Conservation (phyloP, 2,113 vertebrate genomes). For the Megaceryle maxima region DNA sequence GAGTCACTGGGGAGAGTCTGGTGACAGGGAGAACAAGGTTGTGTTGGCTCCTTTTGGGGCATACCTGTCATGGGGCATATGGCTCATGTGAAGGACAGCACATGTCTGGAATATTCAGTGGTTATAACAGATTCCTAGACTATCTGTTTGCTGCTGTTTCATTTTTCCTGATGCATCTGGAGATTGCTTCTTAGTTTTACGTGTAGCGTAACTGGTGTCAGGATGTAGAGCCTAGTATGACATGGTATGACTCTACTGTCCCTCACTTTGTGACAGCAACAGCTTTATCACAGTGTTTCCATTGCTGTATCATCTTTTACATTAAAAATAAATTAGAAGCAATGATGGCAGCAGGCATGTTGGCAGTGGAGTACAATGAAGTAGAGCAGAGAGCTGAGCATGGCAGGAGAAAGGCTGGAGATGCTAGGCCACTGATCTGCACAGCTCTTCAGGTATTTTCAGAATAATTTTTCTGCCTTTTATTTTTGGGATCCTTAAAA, state of each 20-base stretch:
- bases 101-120: neutral
- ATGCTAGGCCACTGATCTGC: neutral
- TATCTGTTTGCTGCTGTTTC: neutral
- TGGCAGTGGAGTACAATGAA: neutral
- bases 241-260: neutral
- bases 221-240: neutral
- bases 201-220: accelerated
- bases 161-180: neutral
- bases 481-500: neutral
- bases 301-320: neutral
- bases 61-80: neutral
- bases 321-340: neutral
- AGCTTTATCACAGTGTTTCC: neutral
- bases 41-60: neutral
- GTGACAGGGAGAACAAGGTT: neutral
- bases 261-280: neutral
- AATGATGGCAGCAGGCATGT: neutral
- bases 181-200: neutral
- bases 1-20: neutral
- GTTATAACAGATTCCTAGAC: neutral
- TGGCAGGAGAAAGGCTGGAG: neutral
- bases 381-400: neutral
- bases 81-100: neutral
- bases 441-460: neutral
- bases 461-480: neutral